phyloP scores from a whole-genome alignment of 1,140 invertebrate genomes.

The Brachionus calyciflorus region DNA sequence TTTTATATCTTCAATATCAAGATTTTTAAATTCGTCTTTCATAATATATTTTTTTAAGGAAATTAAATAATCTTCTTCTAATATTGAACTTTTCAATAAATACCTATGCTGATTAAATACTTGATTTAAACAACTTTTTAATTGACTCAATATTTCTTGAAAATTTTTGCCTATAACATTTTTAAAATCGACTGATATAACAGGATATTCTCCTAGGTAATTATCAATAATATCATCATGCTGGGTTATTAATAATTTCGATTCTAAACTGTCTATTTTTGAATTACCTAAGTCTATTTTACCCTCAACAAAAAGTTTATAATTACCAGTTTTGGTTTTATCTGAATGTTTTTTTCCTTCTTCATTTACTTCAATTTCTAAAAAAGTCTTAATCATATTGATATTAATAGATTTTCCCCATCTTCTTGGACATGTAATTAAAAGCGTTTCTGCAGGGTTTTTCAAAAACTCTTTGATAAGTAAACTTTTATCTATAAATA shows the following conservation, averaged over 20 bases:
- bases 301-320: too few relatives aligned
- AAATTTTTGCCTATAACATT: constrained; percentile 3
- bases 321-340: too few relatives aligned
- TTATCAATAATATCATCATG: not conserved
- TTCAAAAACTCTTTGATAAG: constrained; percentile 44
- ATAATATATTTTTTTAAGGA: too few relatives aligned
- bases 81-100: constrained; percentile 21
- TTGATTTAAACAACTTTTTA: not conserved
- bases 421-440: too few relatives aligned
- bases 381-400: too few relatives aligned
- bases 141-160: constrained; percentile 34
- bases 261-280: too few relatives aligned
- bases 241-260: constrained; percentile 4
- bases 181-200: constrained; percentile 40
- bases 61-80: constrained; percentile 13
- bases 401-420: too few relatives aligned
- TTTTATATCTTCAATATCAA: constrained; percentile 9
- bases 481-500: constrained; percentile 43
- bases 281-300: too few relatives aligned
- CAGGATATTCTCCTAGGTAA: constrained; percentile 30
- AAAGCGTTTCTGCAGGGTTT: constrained; percentile 25
- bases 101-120: constrained; percentile 4
- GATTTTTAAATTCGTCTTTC: too few relatives aligned
- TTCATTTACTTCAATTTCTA: too few relatives aligned
- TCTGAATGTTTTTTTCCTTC: too few relatives aligned